Evolutionary conservation across 2,797 vertebrate species (phyloP).

Genomic region (Xerus rutilus): DNA sequence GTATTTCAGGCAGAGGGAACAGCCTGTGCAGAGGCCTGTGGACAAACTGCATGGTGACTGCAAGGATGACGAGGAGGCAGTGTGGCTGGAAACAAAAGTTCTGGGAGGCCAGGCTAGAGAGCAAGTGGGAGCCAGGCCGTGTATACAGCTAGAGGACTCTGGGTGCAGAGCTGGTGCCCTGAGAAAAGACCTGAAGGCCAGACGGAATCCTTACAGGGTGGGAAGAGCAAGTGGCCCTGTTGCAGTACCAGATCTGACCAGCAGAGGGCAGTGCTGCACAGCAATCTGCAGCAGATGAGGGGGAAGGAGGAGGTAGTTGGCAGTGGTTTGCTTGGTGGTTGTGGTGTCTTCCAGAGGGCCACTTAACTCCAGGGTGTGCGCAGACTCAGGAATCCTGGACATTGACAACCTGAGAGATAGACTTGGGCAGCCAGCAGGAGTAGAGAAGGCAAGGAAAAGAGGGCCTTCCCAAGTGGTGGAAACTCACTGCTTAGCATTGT

Average conservation of each 20-base stretch:
- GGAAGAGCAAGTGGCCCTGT: background rate
- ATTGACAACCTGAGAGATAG: background rate
- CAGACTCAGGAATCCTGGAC: background rate
- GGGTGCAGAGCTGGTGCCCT: background rate
- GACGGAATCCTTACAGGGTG: rapidly evolving
- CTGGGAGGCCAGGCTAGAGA: background rate
- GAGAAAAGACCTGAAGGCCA: background rate
- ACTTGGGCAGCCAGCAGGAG: background rate
- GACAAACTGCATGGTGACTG: background rate
- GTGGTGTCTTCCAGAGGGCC: background rate
- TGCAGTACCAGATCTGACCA: conserved; percentile 25
- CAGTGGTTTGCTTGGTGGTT: background rate
- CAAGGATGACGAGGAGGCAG: background rate
- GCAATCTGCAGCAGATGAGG: rapidly evolving
- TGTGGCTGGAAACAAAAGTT: background rate
- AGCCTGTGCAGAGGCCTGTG: background rate
- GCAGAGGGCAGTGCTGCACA: conserved; percentile 67
- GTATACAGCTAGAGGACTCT: background rate
- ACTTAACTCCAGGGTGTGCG: background rate
- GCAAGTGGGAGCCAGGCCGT: background rate
- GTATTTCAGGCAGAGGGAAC: background rate
- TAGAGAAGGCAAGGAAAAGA: background rate
- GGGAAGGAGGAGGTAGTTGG: background rate
- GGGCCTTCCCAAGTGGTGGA: background rate
- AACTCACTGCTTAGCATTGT: background rate